A percentile compares a stretch with the other conserved stretches of the same genome.
phyloP scores from a whole-genome alignment of 53 echinoderm and acorn worm genomes.

The Patiria pectinifera region DNA sequence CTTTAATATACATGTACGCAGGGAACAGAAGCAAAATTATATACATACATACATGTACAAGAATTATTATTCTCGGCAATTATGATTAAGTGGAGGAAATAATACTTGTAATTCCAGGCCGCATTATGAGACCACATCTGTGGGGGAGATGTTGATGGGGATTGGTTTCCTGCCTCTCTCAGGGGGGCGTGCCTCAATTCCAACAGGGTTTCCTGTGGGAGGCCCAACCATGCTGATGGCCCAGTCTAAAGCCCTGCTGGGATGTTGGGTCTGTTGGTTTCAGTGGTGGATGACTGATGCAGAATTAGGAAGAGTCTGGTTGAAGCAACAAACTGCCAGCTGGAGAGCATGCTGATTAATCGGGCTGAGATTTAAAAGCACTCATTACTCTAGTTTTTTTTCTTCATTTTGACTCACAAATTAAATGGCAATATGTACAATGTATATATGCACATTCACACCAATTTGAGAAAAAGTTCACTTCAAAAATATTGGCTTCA shows the following conservation, averaged over 20 bases:
- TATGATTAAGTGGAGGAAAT: background rate
- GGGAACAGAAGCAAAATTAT: background rate
- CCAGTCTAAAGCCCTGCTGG: background rate
- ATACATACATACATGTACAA: background rate
- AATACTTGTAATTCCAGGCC: slow-evolving; percentile 9
- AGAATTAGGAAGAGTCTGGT: background rate
- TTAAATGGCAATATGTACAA: background rate
- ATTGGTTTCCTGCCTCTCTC: background rate
- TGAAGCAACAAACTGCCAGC: background rate
- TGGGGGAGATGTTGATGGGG: background rate
- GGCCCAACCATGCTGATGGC: background rate
- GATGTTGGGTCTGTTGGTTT: background rate
- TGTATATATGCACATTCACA: background rate
- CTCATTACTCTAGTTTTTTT: no score
- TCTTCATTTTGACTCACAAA: background rate
- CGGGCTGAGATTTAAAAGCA: no score
- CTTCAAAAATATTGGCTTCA: background rate
- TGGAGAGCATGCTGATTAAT: no score
- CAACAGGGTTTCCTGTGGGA: background rate
- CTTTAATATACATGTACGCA: background rate
- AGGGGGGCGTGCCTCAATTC: background rate
- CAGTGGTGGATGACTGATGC: background rate
- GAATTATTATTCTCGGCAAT: background rate
- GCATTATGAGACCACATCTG: slow-evolving; percentile 11
- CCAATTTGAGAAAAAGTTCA: no score